A percentile compares a stretch with the other conserved stretches of the same genome.
Evolutionary conservation across 2,888 invertebrate genomes (phyloP).

Genomic region (Tenthredo livida): DNA sequence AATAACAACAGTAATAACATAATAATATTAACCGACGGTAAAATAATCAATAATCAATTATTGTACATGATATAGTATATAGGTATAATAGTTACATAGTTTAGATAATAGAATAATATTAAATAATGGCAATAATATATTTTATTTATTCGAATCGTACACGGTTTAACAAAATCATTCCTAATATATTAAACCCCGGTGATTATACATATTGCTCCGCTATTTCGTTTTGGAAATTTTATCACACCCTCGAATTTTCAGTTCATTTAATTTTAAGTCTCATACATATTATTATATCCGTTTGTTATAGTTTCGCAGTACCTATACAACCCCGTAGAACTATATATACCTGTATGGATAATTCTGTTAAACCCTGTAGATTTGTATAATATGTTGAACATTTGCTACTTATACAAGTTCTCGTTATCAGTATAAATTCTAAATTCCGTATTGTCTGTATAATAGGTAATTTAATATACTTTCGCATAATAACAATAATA

Average conservation of each 20-base stretch:
- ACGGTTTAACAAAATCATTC: not conserved
- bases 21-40: not conserved
- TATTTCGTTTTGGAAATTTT: not conserved
- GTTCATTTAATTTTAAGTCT: not conserved
- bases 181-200: not conserved
- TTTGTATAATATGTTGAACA: slow-evolving; percentile 22
- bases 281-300: not conserved
- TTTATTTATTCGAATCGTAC: not conserved
- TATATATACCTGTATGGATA: not conserved
- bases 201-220: not conserved
- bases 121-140: slow-evolving; percentile 6
- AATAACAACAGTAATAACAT: slow-evolving; percentile 25
- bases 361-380: not conserved
- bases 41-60: slow-evolving; percentile 15
- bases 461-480: slow-evolving; percentile 36
- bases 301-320: not conserved
- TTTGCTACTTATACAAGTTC: slow-evolving; percentile 18
- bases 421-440: slow-evolving; percentile 48
- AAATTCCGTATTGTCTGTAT: slow-evolving; percentile 46
- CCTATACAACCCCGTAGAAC: not conserved
- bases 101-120: not conserved
- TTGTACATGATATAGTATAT: slow-evolving; percentile 3
- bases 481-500: slow-evolving; percentile 37
- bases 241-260: not conserved
- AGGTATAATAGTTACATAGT: not conserved